Percentiles rank a stretch among this genome's conserved stretches.
phyloP scores from a whole-genome alignment of 1,140 invertebrate genomes.

The Teleogryllus occipitalis region DNA sequence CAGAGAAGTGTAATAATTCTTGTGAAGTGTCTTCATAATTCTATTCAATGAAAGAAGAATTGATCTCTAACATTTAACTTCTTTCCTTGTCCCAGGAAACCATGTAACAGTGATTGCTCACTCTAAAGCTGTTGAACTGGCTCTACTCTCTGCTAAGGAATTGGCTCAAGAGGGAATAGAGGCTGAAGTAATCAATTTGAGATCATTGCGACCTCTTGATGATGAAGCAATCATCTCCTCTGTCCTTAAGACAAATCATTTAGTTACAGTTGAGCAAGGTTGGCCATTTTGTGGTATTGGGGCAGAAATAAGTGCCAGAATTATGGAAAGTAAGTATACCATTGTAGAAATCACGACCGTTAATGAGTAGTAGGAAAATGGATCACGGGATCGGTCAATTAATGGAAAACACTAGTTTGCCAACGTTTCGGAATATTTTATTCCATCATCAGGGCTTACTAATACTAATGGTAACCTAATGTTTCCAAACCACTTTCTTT shows the following conservation, averaged over 20 bases:
- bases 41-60: no score
- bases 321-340: slow-evolving; percentile 13
- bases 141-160: slow-evolving; percentile 56
- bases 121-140: slow-evolving; percentile 24
- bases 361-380: no score
- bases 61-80: no score
- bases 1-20: no score
- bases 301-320: slow-evolving; percentile 55
- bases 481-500: no score
- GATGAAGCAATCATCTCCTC: slow-evolving; percentile 55
- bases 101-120: slow-evolving; percentile 58
- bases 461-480: no score
- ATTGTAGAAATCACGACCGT: no score
- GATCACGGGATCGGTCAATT: no score
- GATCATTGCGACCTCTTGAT: slow-evolving; percentile 56
- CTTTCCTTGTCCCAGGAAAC: slow-evolving; percentile 37
- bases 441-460: no score
- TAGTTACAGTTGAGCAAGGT: slow-evolving; percentile 62
- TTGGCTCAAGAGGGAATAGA: slow-evolving; percentile 45
- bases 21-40: no score
- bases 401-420: no score
- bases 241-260: slow-evolving; percentile 60
- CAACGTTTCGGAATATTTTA: no score
- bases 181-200: slow-evolving; percentile 64
- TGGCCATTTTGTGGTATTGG: slow-evolving; percentile 64